Percentiles rank a stretch among this genome's conserved stretches.
Evolutionary conservation across 2,888 invertebrate genomes (phyloP).

Genomic region (Ariolimax columbianus): DNA sequence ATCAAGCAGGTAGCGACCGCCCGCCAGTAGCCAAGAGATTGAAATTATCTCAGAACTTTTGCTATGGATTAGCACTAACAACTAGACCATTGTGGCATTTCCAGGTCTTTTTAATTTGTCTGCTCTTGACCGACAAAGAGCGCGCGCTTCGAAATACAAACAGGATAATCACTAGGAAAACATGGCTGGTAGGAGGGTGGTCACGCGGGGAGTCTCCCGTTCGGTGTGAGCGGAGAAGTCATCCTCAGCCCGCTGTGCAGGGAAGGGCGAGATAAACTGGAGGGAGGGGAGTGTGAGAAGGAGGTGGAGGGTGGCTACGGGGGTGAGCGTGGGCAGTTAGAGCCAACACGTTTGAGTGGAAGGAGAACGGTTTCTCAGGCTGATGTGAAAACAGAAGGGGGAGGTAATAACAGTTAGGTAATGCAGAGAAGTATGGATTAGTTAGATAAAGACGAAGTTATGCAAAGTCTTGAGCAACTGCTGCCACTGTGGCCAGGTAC

Average conservation of each 20-base stretch:
- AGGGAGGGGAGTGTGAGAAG: not conserved
- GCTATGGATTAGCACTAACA: not conserved
- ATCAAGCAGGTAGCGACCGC: not conserved
- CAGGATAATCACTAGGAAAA: not conserved
- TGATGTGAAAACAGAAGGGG: too few species aligned
- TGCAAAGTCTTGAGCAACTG: too few species aligned
- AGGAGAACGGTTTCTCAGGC: too few species aligned
- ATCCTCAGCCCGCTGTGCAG: not conserved
- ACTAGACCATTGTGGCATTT: not conserved
- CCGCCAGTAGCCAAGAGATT: not conserved
- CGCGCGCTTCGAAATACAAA: not conserved
- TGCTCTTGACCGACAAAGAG: not conserved
- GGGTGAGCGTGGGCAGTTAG: not conserved
- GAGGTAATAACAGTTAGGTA: too few species aligned
- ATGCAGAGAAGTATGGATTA: too few species aligned
- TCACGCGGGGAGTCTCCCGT: not conserved
- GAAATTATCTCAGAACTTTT: not conserved
- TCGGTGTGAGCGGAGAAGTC: not conserved
- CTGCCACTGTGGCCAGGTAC: too few species aligned
- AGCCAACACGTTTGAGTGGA: too few species aligned
- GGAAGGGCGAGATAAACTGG: not conserved
- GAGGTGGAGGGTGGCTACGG: not conserved
- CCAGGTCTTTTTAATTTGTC: not conserved
- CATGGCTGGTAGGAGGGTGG: not conserved
- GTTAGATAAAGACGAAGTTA: too few species aligned